Conservation (phyloP, 1,140 invertebrate genomes). For the Lepidurus couesii region DNA sequence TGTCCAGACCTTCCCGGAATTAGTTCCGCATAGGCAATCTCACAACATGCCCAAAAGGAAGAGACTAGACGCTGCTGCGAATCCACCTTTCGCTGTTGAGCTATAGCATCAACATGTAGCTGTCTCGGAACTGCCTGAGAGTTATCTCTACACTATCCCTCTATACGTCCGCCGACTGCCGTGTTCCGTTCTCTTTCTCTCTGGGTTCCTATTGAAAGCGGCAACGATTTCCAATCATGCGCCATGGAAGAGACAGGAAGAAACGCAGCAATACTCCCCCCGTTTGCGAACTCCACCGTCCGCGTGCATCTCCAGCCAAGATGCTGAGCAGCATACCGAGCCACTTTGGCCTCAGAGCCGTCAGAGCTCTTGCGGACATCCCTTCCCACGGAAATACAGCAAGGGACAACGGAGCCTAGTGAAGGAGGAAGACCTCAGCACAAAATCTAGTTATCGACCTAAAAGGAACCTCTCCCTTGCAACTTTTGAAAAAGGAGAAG, state of each 20-base stretch:
- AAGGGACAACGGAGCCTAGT: not conserved
- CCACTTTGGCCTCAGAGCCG: not conserved
- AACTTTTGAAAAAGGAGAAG: too few species aligned
- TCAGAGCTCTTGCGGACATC: not conserved
- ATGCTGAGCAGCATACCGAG: constrained; percentile 12
- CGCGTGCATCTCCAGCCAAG: not conserved
- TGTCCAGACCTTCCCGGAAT: too few species aligned
- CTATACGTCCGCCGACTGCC: not conserved
- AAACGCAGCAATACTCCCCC: not conserved
- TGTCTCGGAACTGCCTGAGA: not conserved
- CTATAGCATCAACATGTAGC: not conserved
- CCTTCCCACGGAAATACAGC: not conserved
- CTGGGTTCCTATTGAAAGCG: not conserved
- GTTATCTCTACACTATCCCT: not conserved
- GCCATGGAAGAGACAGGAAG: not conserved
- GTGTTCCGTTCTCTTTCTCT: not conserved
- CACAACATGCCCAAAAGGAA: too few species aligned
- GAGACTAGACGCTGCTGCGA: not conserved
- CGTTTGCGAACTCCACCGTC: not conserved
- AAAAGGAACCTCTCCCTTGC: too few species aligned
- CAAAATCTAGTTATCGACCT: too few species aligned
- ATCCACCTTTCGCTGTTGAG: not conserved
- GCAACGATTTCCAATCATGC: constrained; percentile 18
- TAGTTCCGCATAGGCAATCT: too few species aligned
- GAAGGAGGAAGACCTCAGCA: too few species aligned